These are phyloP conservation scores for Drosophila limbata DNA, from an alignment of 2,888 invertebrate genomes.

Conservation along the genomic window DNA sequence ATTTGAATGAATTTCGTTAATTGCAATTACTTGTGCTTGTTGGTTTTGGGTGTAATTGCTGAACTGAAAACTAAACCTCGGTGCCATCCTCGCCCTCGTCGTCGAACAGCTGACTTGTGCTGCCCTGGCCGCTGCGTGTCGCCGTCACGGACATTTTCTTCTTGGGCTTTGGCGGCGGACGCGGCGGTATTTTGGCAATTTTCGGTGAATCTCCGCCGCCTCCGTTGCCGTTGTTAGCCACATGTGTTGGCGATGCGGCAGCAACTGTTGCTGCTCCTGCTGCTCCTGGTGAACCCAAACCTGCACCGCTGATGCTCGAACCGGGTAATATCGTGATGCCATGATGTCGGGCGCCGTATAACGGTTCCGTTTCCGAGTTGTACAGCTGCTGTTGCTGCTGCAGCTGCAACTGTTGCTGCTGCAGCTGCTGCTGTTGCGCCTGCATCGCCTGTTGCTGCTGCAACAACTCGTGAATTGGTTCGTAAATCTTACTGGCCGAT, in stretches of 20 bases:
- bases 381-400: slow-evolving; percentile 64
- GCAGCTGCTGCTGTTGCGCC: slow-evolving; percentile 55
- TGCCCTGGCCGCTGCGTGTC: slow-evolving; percentile 85
- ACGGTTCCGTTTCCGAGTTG: slow-evolving; percentile 82
- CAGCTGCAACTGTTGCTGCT: slow-evolving; percentile 54
- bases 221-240: not conserved
- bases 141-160: slow-evolving; percentile 91
- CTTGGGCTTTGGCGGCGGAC: slow-evolving; percentile 93
- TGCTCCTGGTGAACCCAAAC: slow-evolving; percentile 39
- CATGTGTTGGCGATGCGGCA: slow-evolving; percentile 40
- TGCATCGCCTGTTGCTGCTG: slow-evolving; percentile 73
- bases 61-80: slow-evolving; percentile 88
- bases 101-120: slow-evolving; percentile 92
- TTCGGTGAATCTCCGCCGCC: slow-evolving; percentile 67
- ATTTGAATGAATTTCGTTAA: slow-evolving; percentile 33
- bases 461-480: slow-evolving; percentile 84
- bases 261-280: slow-evolving; percentile 2
- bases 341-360: slow-evolving; percentile 81
- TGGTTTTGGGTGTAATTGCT: slow-evolving; percentile 17
- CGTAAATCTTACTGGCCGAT: slow-evolving; percentile 81
- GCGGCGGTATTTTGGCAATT: slow-evolving; percentile 90
- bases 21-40: slow-evolving; percentile 18
- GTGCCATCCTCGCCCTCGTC: slow-evolving; percentile 96
- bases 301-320: slow-evolving; percentile 61
- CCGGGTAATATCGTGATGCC: slow-evolving; percentile 84